Evolutionary conservation across 2,797 vertebrate species (phyloP), one percentile per base, ranked within the genome.

Genomic region (Helicolenus hilgendorfi): DNA sequence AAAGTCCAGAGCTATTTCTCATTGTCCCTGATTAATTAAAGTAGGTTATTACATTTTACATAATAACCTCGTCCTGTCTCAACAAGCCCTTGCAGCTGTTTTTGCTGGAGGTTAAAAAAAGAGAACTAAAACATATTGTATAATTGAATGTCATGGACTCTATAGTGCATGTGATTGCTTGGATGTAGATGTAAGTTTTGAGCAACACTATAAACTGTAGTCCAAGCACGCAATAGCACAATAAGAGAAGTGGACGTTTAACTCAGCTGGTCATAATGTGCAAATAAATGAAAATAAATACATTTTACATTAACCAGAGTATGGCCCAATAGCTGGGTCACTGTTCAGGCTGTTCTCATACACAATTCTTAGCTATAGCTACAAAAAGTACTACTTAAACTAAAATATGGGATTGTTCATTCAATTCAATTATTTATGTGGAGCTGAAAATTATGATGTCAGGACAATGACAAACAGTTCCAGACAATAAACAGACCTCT

Each of bases 71-170:
- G 27, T 67, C 58, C 53, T 67, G 36, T 33, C 56, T 73, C 56
- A 79, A 31, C 29, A 85, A 71, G 60, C 11, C 35, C 33, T 69
- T 67, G 14, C 70, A 81, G 72, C 18, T 86, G 62, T 59, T 64
- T 53, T 38, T 77, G 5, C 59, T 49, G 36, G n/a, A 41, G 72
- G 59, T 22, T 59, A 11, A 22, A 67, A 71, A 72, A 65, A 29
- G 4, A 29, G 5, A 60, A 9, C 7, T n/a, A 58, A 24, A 67
- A 53, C 18, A 33, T 38, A 65, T 1, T 36, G 49, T 14, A 14
- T 7, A 59, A 45, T 31, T 31, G 5, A 33, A 77, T 24, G 29
- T 31, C 29, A 15, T 36, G 22, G 60, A 18, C 41, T 45, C 41
- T 41, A 41, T 20, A 45, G 41, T 45, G 6, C 41, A 45, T 20